Base-by-base conservation (phyloP, 2,888 invertebrate genomes). In the Synanthedon formicaeformis region DNA sequence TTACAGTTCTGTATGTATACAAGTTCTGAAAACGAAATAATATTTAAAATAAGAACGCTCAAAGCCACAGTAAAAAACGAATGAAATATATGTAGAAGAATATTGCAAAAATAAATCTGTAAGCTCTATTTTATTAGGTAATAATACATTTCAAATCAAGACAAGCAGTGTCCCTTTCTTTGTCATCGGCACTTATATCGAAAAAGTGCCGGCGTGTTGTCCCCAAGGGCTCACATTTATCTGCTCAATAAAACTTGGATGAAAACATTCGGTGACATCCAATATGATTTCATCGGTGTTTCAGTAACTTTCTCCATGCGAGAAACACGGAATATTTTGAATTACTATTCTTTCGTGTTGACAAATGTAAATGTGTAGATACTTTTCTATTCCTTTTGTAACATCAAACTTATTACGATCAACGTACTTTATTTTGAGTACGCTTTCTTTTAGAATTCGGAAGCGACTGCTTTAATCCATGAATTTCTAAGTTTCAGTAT, bases 181-280 rank as follows among this genome's bases (percentile, higher is more conserved):
- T 49, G 12, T 23, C 16, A 34, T 34, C 10, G 34, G 34, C 34
- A 23, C 49, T 76, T 78, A 75, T 34, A 34, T 78, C 76, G 74
- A 67, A 74, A 78, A 79, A 78, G 70, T 76, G 80, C 72, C 69
- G 61, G 65, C 75, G 71, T 65, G 71, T 67, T 63, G 62, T 73
- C 78, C 79, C 82, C 60, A 57, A 68, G 65, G 81, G 75, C 71
- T 69, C 66, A 73, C 81, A 80, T 78, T 84, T 81, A 82, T 79
- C 79, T 78, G 77, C 70, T 68, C 75, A 78, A 83, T 83, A 81
- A 82, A 83, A 82, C 75, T 78, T 73, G 70, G 66, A 79, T 78
- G 78, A 78, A 78, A 77, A 79, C 79, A 81, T 80, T 81, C 71
- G 74, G 73, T 71, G 78, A 77, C 80, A 75, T 79, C 75, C 78